Base-by-base conservation (phyloP, 2,113 vertebrate genomes). In the Syngnathus floridae region DNA sequence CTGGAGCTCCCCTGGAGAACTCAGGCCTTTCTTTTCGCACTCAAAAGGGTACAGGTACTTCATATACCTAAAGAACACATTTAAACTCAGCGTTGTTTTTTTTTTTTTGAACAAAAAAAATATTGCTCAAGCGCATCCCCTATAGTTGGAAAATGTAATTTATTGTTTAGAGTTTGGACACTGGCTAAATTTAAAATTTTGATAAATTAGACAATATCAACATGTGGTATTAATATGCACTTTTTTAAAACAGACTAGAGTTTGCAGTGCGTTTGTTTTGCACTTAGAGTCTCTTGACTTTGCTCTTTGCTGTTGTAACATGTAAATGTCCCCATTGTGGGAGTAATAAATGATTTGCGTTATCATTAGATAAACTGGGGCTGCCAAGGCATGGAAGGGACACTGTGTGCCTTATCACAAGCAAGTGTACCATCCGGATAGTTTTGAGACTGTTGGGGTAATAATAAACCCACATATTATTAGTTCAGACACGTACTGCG, bases 11-110 rank as follows among this genome's bases (percentile, higher is more conserved):
- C 94, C 94, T 0, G 93, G 97, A 74, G 96, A 98, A 73, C 96
- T 98, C 83, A 99, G 89, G 0, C 92, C 92, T 65, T 98, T 98
- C 90, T 96, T 98, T 86, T 98, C 94, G 31, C 97, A 98, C 82
- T 99, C 97, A 1, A 98, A 99, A 8, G 94, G 90, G 6, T 99
- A 99, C 2, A 99, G 88, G 75, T 99, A 99, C 86, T 99, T 99
- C 97, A 98, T 98, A 78, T 91, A 91, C 73, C 90, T 91, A 21
- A n/a, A 5, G 17, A 16, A 36, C 48, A 51, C n/a, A 19, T 60
- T 40, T 41, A 22, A 40, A 60, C 36, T 60, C 4, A 35, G 12
- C 51, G 21, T 10, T 21, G 12, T 54, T 54, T 48, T 48, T 7
- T 48, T 19, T 1, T 41, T 41, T 41, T 31, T 31, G 2, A 26